phyloP scores from a whole-genome alignment of 2,888 invertebrate species.

The Drosophila cyrtoloma region DNA sequence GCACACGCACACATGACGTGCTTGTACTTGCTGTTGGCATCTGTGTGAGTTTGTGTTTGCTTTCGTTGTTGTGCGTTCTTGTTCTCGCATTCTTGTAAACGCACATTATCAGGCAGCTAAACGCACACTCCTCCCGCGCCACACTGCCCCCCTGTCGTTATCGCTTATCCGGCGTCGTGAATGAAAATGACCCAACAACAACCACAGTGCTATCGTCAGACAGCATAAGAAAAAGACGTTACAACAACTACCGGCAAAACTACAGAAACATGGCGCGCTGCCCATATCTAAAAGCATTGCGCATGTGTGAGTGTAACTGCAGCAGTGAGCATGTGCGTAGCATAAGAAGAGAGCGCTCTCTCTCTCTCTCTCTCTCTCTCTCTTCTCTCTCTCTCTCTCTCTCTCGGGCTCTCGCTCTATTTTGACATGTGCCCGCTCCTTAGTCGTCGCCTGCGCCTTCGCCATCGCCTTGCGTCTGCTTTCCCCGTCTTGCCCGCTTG shows the following conservation, averaged over 20 bases:
- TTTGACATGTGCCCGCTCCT: constrained; percentile 48
- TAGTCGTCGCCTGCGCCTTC: constrained; percentile 15
- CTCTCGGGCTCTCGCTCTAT: constrained; percentile 6
- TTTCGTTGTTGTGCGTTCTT: constrained; percentile 42
- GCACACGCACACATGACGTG: constrained; percentile 15
- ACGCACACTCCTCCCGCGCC: background rate
- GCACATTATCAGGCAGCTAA: constrained; percentile 58
- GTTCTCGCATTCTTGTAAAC: constrained; percentile 49
- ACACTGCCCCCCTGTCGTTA: constrained; percentile 24
- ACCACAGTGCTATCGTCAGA: constrained; percentile 10
- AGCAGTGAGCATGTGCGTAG: constrained; percentile 25
- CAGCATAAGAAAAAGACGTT: constrained; percentile 33
- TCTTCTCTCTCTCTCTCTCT: constrained; percentile 4
- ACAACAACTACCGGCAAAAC: constrained; percentile 61
- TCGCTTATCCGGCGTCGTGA: constrained; percentile 53
- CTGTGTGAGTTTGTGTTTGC: constrained; percentile 48
- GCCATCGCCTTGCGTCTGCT: background rate
- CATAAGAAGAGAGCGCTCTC: constrained; percentile 25
- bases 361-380: background rate
- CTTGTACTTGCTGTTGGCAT: constrained; percentile 39
- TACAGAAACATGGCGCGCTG: constrained; percentile 62
- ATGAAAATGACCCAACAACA: constrained; percentile 54
- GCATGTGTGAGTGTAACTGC: constrained; percentile 60
- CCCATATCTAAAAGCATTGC: constrained; percentile 36
- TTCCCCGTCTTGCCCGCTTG: background rate